Conservation (phyloP, 2,113 vertebrate genomes). For the Pogonocichla stellata region DNA sequence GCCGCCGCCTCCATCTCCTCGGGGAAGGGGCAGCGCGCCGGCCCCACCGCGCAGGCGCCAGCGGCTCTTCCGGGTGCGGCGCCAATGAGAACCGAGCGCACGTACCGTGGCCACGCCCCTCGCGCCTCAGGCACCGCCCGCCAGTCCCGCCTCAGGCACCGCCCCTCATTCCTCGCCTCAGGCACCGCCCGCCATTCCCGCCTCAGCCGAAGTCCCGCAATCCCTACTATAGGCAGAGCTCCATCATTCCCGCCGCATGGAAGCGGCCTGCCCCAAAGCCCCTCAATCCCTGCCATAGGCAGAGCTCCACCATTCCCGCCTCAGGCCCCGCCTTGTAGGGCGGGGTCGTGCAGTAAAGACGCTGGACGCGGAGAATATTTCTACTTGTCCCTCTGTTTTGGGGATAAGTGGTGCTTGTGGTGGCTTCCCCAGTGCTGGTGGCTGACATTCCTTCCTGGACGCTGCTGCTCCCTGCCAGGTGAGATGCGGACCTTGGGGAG, state of each 20-base stretch:
- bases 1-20: not conserved
- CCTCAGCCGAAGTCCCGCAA: fast-evolving
- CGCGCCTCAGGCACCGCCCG: not conserved
- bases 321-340: not conserved
- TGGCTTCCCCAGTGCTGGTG: not conserved
- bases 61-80: not conserved
- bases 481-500: not conserved
- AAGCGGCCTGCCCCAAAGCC: too few relatives aligned
- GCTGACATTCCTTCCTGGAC: fast-evolving
- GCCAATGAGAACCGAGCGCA: not conserved
- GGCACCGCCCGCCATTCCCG: too few relatives aligned
- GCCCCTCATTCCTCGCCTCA: not conserved
- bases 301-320: not conserved
- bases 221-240: too few relatives aligned
- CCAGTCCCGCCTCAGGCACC: not conserved
- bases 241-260: too few relatives aligned
- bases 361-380: fast-evolving
- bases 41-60: not conserved
- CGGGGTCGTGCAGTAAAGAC: fast-evolving
- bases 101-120: not conserved
- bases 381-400: fast-evolving
- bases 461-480: not conserved
- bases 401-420: fast-evolving
- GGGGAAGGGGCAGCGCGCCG: not conserved
- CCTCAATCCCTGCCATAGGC: too few relatives aligned